Evolutionary conservation across 2,113 vertebrate species (phyloP).

Genomic region (Sitta europaea): DNA sequence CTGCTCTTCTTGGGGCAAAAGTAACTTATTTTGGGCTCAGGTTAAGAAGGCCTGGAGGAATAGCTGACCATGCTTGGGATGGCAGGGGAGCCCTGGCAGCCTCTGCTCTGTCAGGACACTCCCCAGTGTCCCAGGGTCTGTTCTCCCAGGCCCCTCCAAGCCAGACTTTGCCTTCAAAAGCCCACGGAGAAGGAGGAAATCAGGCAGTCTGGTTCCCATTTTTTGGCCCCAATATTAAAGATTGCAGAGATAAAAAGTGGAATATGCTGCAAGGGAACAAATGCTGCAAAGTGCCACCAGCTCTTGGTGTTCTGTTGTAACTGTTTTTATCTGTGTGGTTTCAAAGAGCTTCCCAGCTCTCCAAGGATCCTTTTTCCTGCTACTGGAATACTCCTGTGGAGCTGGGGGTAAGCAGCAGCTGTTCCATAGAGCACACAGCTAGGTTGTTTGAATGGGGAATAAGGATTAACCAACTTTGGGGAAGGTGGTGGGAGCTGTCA

Average conservation of each 20-base stretch:
- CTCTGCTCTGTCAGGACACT: background rate
- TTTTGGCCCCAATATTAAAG: background rate
- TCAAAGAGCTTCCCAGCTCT: background rate
- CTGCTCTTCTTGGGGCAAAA: background rate
- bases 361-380: background rate
- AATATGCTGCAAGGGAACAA: background rate
- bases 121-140: background rate
- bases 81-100: background rate
- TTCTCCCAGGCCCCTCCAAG: background rate
- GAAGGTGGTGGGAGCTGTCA: background rate
- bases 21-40: background rate
- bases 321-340: background rate
- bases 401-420: background rate
- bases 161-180: background rate
- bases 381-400: rapidly evolving
- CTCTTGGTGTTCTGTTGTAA: background rate
- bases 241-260: background rate
- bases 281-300: background rate
- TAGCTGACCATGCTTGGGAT: background rate
- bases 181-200: background rate
- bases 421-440: rapidly evolving
- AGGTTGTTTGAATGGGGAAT: rapidly evolving
- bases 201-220: background rate
- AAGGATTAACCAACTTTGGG: background rate
- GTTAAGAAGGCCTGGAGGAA: background rate